Percentiles rank a stretch among this genome's conserved stretches.
Evolutionary conservation across 2,888 invertebrate genomes (phyloP).

Genomic region (Tetragonula carbonaria): DNA sequence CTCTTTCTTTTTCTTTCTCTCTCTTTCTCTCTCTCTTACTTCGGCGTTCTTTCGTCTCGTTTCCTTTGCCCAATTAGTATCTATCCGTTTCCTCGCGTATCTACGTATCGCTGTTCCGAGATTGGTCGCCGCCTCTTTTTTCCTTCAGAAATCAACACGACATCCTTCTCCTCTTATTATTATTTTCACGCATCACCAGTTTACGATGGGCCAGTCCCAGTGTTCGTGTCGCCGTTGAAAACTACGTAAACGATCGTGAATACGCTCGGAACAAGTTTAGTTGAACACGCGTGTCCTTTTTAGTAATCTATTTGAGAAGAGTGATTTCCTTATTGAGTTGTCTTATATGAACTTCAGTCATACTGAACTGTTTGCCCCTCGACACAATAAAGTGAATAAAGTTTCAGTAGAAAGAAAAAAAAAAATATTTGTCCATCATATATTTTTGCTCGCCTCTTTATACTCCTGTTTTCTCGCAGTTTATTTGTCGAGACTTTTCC

Average conservation of each 20-base stretch:
- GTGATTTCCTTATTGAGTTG: not conserved
- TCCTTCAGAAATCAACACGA: conserved; percentile 11
- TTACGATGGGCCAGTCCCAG: not conserved
- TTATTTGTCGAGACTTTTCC: not conserved
- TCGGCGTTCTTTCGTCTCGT: conserved; percentile 18
- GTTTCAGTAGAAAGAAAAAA: too few relatives aligned
- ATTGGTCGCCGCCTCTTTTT: conserved; percentile 1
- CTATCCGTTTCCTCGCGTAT: conserved; percentile 59
- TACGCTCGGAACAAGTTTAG: not conserved
- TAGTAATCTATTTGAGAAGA: not conserved
- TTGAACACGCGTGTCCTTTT: not conserved
- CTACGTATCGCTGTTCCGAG: conserved; percentile 47
- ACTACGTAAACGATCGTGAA: not conserved
- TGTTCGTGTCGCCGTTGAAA: not conserved
- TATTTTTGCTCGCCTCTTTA: not conserved
- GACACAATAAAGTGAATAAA: too few relatives aligned
- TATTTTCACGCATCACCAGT: conserved; percentile 17
- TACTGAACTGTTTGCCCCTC: too few relatives aligned
- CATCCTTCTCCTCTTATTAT: conserved; percentile 23
- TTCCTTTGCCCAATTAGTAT: conserved; percentile 61
- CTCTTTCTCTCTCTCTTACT: not conserved
- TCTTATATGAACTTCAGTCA: not conserved
- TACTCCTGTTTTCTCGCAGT: not conserved
- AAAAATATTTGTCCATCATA: not conserved
- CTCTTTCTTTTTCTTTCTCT: not conserved